phyloP scores from a whole-genome alignment of 2,888 invertebrate genomes.

The Saturnia pavonia region DNA sequence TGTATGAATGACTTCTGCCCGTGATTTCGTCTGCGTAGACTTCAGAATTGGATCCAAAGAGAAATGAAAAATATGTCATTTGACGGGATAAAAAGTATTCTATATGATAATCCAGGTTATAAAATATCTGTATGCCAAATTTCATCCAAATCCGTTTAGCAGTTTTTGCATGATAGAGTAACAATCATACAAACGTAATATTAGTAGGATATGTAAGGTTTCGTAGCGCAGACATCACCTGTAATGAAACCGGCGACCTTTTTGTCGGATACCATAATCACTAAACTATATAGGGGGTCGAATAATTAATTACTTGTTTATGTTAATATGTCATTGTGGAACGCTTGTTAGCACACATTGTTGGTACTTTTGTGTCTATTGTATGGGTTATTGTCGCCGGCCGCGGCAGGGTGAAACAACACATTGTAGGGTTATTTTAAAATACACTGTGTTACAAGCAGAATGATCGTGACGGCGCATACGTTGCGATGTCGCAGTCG shows the following conservation, averaged over 20 bases:
- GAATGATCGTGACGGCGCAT: constrained; percentile 74
- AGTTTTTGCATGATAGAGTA: no score
- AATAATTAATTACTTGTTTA: constrained; percentile 5
- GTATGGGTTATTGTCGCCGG: constrained; percentile 16
- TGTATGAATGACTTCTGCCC: no score
- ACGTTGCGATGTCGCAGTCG: constrained; percentile 24
- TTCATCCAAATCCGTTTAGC: no score
- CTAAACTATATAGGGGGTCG: background rate
- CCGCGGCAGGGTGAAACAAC: constrained; percentile 39
- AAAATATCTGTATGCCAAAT: no score
- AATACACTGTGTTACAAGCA: constrained; percentile 65
- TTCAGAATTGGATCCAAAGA: no score
- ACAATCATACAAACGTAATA: no score
- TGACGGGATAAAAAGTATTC: no score
- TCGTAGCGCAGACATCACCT: background rate
- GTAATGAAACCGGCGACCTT: background rate
- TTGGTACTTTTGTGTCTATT: constrained; percentile 3
- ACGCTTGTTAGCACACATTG: background rate
- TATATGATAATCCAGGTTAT: no score
- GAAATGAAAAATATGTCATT: no score
- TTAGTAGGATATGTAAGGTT: no score
- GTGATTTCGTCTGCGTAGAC: no score
- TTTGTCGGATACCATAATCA: background rate
- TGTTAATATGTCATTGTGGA: background rate
- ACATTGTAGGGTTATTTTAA: constrained; percentile 62